A percentile compares a stretch with the other conserved stretches of the same genome.
Evolutionary conservation across 2,797 vertebrate species (phyloP).

Genomic region (Enteromius viviparus): DNA sequence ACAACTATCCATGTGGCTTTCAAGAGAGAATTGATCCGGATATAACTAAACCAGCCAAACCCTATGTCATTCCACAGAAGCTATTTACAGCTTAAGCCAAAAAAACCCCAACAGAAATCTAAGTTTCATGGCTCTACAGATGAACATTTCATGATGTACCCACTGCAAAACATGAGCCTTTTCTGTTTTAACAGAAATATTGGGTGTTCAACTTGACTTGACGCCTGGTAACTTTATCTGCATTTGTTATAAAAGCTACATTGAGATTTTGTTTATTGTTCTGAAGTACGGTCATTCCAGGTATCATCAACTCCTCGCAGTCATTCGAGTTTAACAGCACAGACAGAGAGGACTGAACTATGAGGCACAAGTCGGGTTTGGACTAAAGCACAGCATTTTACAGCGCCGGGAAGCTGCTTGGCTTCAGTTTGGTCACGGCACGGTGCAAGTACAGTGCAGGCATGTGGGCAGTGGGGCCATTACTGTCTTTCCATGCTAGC

Average conservation of each 20-base stretch:
- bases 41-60: not conserved
- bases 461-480: slow-evolving; percentile 45
- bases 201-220: not conserved
- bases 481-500: slow-evolving; percentile 40
- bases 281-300: not conserved
- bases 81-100: not conserved
- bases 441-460: slow-evolving; percentile 19
- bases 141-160: not conserved
- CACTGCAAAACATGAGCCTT: not conserved
- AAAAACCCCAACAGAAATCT: too few relatives aligned
- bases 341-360: slow-evolving; percentile 31
- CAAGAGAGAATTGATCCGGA: not conserved
- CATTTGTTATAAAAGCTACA: not conserved
- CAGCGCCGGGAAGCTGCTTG: slow-evolving; percentile 64
- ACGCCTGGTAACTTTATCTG: slow-evolving; percentile 11
- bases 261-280: not conserved
- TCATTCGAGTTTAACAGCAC: slow-evolving; percentile 27
- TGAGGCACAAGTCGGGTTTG: slow-evolving; percentile 56
- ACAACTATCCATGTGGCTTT: not conserved
- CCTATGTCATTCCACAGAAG: not conserved
- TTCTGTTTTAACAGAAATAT: not conserved
- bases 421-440: slow-evolving; percentile 51
- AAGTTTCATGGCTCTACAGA: not conserved
- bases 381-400: slow-evolving; percentile 63
- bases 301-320: not conserved